Base-by-base conservation (phyloP, 2,113 vertebrate genomes). In the Phocoena sinus region DNA sequence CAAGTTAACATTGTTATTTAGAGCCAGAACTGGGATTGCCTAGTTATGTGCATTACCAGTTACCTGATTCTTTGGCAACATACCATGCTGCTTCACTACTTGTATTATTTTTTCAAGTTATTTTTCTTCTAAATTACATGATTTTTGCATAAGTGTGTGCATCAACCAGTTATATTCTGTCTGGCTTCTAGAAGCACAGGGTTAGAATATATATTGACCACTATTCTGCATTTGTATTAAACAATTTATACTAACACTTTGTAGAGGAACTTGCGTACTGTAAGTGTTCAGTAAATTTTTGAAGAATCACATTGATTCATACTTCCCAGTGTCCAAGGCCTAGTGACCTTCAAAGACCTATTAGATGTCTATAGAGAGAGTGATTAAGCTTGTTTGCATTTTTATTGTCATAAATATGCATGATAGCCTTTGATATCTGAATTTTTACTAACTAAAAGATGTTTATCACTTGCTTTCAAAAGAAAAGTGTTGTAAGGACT, bases 381-480 rank as follows among this genome's bases (percentile, higher is more conserved):
- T 28, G 14, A 79, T 73, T 74, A 86, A 77, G 44, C 13, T 23
- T 80, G 38, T 67, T 89, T 81, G 0, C 74, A 33, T 9, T 92
- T 91, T 82, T 62, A 25, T 74, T 91, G 12, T 15, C 38, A 85
- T 79, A 83, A 96, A 90, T 87, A 91, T 90, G 25, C 56, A 65
- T 28, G 41, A 2, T 79, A 87, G 31, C 6, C 62, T 97, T 96
- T 93, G 62, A 86, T 95, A 85, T 44, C 74, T 84, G 31, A 68
- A 79, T 58, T 79, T 93, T 97, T 81, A 84, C 88, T 70, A 94
- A 76, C 23, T 92, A 70, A 93, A 76, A 62, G 41, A 31, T 84
- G 20, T 86, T 95, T 96, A 91, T 94, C 71, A 41, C 38, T 85
- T 83, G 7, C 33, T 96, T 96, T 94, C 67, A 74, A 70, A 96